Evolutionary conservation across 2,888 invertebrate genomes (phyloP).

Genomic region (Shargacucullia verbasci): DNA sequence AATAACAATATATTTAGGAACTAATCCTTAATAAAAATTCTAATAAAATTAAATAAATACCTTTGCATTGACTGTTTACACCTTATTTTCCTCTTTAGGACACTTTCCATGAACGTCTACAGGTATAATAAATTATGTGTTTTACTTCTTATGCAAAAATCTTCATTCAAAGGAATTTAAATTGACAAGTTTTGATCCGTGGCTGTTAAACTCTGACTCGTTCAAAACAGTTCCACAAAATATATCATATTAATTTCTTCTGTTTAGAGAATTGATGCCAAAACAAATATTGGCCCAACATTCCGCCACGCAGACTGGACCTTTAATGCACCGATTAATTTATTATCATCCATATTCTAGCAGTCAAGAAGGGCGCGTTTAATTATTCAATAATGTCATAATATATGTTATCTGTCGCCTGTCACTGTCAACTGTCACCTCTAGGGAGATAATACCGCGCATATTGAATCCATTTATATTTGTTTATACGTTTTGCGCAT

Average conservation of each 20-base stretch:
- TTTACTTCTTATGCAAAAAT: too few species aligned
- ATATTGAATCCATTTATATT: slow-evolving; percentile 45
- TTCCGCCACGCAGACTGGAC: too few species aligned
- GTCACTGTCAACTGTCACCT: slow-evolving; percentile 56
- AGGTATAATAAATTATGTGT: slow-evolving; percentile 10
- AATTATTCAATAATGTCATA: slow-evolving; percentile 48
- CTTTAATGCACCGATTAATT: too few species aligned
- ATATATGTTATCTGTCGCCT: slow-evolving; percentile 44
- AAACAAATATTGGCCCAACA: too few species aligned
- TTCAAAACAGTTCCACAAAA: too few species aligned
- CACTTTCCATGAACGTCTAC: slow-evolving; percentile 17
- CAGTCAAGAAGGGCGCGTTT: slow-evolving; percentile 42
- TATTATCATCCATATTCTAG: background rate
- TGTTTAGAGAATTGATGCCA: too few species aligned
- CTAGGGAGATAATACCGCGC: slow-evolving; percentile 19
- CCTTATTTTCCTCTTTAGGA: slow-evolving; percentile 30
- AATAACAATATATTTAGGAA: slow-evolving; percentile 15
- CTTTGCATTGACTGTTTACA: slow-evolving; percentile 6
- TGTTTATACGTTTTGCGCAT: slow-evolving; percentile 16
- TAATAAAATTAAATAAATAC: slow-evolving; percentile 20
- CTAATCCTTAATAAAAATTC: slow-evolving; percentile 8
- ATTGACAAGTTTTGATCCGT: too few species aligned
- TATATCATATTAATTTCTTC: too few species aligned
- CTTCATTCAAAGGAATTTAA: too few species aligned
- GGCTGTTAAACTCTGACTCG: too few species aligned